Conservation (phyloP, 2,888 invertebrate genomes). For the Deilephila porcellus region DNA sequence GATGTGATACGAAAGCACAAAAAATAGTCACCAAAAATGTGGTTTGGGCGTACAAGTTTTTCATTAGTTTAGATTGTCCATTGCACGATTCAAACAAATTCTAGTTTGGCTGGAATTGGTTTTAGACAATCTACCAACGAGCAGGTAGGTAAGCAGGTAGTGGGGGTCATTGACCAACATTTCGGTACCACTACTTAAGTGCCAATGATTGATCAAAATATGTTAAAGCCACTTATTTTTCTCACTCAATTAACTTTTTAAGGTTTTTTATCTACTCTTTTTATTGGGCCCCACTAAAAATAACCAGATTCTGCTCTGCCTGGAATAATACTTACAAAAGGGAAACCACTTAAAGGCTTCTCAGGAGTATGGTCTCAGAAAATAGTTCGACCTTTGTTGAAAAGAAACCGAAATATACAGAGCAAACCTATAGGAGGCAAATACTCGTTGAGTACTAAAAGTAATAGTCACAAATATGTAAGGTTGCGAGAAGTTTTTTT, state of each 20-base stretch:
- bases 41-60: constrained; percentile 28
- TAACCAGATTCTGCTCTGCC: constrained; percentile 5
- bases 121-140: constrained; percentile 27
- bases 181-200: not conserved
- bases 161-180: not conserved
- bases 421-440: constrained; percentile 13
- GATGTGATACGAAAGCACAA: not conserved
- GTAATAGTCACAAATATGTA: constrained; percentile 15
- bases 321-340: constrained; percentile 33
- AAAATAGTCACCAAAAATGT: constrained; percentile 28
- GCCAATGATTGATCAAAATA: not conserved
- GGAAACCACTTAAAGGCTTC: constrained; percentile 44
- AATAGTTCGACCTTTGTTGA: constrained; percentile 43
- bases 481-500: not conserved
- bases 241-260: not conserved
- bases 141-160: constrained; percentile 10
- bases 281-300: not conserved
- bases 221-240: too few relatives aligned
- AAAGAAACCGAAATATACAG: constrained; percentile 30
- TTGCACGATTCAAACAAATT: constrained; percentile 37
- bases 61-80: constrained; percentile 38
- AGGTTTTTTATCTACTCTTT: not conserved
- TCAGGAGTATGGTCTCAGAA: constrained; percentile 41
- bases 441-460: constrained; percentile 16
- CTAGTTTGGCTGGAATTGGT: constrained; percentile 38